phyloP scores from a whole-genome alignment of 2,888 invertebrate genomes.

The Philereme vetulata region DNA sequence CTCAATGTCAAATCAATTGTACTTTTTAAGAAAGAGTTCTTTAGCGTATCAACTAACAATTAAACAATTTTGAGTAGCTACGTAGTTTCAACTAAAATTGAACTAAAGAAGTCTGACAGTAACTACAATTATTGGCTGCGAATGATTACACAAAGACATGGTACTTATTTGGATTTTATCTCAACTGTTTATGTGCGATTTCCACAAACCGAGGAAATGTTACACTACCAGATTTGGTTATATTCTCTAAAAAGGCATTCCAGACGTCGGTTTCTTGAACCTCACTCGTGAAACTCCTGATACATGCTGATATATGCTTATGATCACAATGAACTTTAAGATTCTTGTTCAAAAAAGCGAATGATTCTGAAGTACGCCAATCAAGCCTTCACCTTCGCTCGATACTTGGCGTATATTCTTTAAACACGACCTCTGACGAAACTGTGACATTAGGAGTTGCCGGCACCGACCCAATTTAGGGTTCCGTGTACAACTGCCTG shows the following conservation, averaged over 20 bases:
- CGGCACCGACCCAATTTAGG: slow-evolving; percentile 60
- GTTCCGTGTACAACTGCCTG: slow-evolving; percentile 53
- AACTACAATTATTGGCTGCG: no score
- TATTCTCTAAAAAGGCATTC: no score
- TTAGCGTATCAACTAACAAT: no score
- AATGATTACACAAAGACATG: no score
- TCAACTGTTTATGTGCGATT: no score
- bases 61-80: no score
- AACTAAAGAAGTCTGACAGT: no score
- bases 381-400: slow-evolving; percentile 14
- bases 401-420: slow-evolving; percentile 36
- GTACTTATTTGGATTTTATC: no score
- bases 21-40: neutral
- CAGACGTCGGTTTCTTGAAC: neutral
- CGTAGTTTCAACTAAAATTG: no score
- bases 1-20: neutral
- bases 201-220: no score
- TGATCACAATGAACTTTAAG: slow-evolving; percentile 8
- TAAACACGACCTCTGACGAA: slow-evolving; percentile 42
- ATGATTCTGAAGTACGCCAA: neutral
- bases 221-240: no score
- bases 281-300: neutral
- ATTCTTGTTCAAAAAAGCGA: slow-evolving; percentile 2
- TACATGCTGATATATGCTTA: slow-evolving; percentile 5
- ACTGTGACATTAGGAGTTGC: slow-evolving; percentile 48